These are phyloP conservation scores for Drosophila dunni DNA, from an alignment of 1,140 invertebrate species.

Conservation along the genomic window DNA sequence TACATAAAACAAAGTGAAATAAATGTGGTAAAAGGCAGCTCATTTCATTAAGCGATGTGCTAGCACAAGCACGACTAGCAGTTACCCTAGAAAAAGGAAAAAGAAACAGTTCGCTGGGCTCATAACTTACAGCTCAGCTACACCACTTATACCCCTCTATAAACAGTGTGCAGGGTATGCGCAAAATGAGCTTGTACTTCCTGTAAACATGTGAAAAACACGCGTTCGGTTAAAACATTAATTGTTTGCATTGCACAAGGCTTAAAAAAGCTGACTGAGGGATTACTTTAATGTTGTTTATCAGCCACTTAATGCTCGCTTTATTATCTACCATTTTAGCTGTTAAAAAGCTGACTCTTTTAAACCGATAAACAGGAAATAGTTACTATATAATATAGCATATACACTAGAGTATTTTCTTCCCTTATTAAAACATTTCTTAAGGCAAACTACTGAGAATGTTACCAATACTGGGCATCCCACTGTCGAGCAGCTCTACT, in stretches of 20 bases:
- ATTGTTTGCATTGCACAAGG: constrained; percentile 12
- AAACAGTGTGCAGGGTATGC: neutral
- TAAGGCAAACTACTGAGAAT: too few species aligned
- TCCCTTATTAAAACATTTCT: too few species aligned
- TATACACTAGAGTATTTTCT: too few species aligned
- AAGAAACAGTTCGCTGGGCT: neutral
- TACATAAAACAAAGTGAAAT: constrained; percentile 17
- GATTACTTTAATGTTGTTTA: constrained; percentile 29
- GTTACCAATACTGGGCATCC: too few species aligned
- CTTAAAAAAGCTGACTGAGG: neutral
- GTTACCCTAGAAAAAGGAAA: neutral
- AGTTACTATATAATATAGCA: neutral
- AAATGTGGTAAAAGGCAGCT: constrained; percentile 11
- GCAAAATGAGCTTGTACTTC: neutral
- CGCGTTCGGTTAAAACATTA: constrained; percentile 13
- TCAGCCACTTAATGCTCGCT: constrained; percentile 5
- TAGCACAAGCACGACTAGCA: neutral
- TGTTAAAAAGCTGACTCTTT: neutral
- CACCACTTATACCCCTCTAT: neutral
- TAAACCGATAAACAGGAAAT: neutral
- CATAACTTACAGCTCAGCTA: neutral
- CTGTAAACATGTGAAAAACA: constrained; percentile 21
- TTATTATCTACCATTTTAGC: constrained; percentile 3
- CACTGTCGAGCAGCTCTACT: too few species aligned
- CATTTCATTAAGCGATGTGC: constrained; percentile 2